phyloP scores from a whole-genome alignment of 92 coral and sea anemone species.

The Desmophyllum pertusum region DNA sequence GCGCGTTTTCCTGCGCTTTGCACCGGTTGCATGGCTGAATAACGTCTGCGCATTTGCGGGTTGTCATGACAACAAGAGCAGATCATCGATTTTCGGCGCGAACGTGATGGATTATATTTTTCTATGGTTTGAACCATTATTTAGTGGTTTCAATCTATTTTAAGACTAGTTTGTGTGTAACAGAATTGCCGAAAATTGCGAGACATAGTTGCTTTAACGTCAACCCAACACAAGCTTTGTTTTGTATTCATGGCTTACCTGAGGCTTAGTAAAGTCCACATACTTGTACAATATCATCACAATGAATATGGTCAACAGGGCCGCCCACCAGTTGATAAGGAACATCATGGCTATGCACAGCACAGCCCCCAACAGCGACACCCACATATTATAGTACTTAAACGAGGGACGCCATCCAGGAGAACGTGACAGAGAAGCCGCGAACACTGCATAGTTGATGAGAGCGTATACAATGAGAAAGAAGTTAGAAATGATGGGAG shows the following conservation, averaged over 20 bases:
- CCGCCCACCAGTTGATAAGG: constrained; percentile 99
- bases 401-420: constrained; percentile 98
- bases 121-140: too few species aligned
- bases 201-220: too few species aligned
- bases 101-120: too few species aligned
- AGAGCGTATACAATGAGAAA: constrained; percentile 93
- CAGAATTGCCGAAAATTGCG: too few species aligned
- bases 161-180: too few species aligned
- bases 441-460: constrained; percentile 93
- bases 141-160: too few species aligned
- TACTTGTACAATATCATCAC: constrained; percentile 84
- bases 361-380: constrained; percentile 88
- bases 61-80: too few species aligned
- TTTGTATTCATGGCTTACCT: constrained; percentile 59
- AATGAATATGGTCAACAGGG: constrained; percentile 82
- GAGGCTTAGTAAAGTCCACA: constrained; percentile 87
- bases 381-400: constrained; percentile 90
- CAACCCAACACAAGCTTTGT: neutral
- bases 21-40: too few species aligned
- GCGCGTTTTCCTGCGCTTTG: too few species aligned
- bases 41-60: too few species aligned
- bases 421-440: constrained; percentile 93
- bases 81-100: too few species aligned
- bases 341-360: constrained; percentile 96
- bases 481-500: constrained; percentile 92